Evolutionary conservation across 2,113 vertebrate species (phyloP), one percentile per base, ranked within the genome.

Genomic region (Antechinus flavipes): DNA sequence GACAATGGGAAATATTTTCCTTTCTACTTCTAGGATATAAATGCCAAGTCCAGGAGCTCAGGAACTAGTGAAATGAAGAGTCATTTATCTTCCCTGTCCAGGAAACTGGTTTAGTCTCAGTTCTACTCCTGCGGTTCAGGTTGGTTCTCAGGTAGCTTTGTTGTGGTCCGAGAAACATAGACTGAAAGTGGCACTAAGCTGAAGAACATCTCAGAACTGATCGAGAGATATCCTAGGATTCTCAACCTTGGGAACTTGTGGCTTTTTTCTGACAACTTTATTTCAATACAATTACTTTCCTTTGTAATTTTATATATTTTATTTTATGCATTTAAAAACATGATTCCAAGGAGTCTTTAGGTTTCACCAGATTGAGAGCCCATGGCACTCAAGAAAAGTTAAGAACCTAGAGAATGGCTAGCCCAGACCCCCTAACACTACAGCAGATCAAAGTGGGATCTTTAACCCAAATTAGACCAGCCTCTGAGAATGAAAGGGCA

Each of bases 371-470:
- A 76, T 68, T 27, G 22, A 11, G 12, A 35, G 58, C 5, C 30
- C 61, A 76, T 1, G 4, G 8, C 30, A 68, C 61, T 68, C 30
- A 16, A 35, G 61, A 35, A 16, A 68, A 30, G 10, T 68, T 14
- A 68, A 16, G 12, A 68, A 14, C 14, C 35, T 76, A n/a, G 94
- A 95, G 89, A 89, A 95, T 89, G 93, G 61, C 46, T 26, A 49
- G 61, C 92, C 93, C 68, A 94, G 93, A 96, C 93, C 94, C 94
- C 47, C 35, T 91, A 54, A 90, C 54, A 90, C 49, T 96, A 96
- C 96, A 52, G 50, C 96, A 52, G 50, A 84, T 95, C 95, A 91
- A 84, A 97, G 68, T 35, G 49, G 96, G 95, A 50, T 94, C 91
- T 94, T 91, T 68, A 91, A 93, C 30, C 47, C 49, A 95, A 12